These are phyloP conservation scores for Petrophora chlorosata DNA, from an alignment of 2,888 invertebrate species.

Conservation along the genomic window DNA sequence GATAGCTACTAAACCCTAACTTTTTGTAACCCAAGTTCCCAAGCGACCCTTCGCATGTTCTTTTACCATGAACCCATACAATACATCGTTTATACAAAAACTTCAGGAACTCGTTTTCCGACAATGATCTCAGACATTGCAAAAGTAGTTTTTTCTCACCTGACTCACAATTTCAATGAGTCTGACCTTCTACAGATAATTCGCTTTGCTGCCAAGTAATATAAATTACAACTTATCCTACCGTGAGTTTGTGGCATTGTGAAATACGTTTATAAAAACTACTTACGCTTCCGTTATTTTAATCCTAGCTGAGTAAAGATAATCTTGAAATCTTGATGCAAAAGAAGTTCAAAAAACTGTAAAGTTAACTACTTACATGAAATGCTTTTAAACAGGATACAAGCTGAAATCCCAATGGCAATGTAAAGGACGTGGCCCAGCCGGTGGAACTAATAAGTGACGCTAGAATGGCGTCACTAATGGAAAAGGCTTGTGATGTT, in stretches of 20 bases:
- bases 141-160: conserved; percentile 17
- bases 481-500: conserved; percentile 16
- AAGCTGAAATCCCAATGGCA: background rate
- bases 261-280: background rate
- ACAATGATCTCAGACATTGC: conserved; percentile 18
- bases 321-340: conserved; percentile 14
- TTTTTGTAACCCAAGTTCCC: background rate
- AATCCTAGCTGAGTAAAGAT: conserved; percentile 2
- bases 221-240: conserved; percentile 16
- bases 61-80: background rate
- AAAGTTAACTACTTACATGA: too few species aligned
- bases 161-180: conserved; percentile 7
- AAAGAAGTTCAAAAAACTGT: conserved; percentile 5
- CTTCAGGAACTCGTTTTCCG: conserved; percentile 9
- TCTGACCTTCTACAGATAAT: conserved; percentile 19
- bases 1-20: background rate
- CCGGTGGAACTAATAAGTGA: too few species aligned
- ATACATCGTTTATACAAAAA: conserved; percentile 1
- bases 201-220: conserved; percentile 8
- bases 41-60: background rate
- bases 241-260: conserved; percentile 12
- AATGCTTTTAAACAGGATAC: background rate
- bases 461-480: conserved; percentile 18
- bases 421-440: conserved; percentile 1
- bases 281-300: conserved; percentile 17